Conservation (phyloP, 1,140 invertebrate species). For the Coelopa frigida region DNA sequence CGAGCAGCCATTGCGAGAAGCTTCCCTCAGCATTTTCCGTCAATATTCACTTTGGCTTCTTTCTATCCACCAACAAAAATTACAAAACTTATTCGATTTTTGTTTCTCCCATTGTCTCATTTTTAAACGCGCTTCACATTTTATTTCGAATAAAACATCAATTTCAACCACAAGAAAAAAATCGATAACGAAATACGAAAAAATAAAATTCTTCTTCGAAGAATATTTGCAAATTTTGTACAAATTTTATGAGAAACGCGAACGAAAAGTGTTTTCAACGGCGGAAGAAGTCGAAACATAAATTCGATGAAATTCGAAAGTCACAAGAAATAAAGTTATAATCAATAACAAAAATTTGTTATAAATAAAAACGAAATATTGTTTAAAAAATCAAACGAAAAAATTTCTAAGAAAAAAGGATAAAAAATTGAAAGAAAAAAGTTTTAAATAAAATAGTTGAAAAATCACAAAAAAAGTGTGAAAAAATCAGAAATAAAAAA, state of each 20-base stretch:
- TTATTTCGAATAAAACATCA: constrained; percentile 9
- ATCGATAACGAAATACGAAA: constrained; percentile 8
- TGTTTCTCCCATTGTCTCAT: no score
- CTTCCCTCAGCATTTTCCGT: constrained; percentile 39
- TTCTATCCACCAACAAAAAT: constrained; percentile 38
- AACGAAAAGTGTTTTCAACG: background rate
- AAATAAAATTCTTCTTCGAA: background rate
- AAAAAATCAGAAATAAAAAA: background rate
- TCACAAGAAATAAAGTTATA: constrained; percentile 11
- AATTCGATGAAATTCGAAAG: background rate
- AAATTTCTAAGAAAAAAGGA: constrained; percentile 20
- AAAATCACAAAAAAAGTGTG: background rate
- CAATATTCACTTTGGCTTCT: constrained; percentile 46
- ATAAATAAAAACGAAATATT: constrained; percentile 6
- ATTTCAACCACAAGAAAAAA: constrained; percentile 5
- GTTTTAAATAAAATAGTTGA: no score
- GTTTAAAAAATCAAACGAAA: constrained; percentile 11
- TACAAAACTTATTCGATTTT: no score
- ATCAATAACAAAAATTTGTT: background rate
- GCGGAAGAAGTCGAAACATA: background rate
- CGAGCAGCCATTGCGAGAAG: constrained; percentile 16
- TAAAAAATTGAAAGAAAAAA: background rate
- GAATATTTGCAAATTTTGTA: constrained; percentile 8
- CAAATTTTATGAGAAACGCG: constrained; percentile 5
- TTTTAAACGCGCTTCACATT: no score